Base-by-base conservation (phyloP, 2,888 invertebrate genomes). In the Phengaris arion region DNA sequence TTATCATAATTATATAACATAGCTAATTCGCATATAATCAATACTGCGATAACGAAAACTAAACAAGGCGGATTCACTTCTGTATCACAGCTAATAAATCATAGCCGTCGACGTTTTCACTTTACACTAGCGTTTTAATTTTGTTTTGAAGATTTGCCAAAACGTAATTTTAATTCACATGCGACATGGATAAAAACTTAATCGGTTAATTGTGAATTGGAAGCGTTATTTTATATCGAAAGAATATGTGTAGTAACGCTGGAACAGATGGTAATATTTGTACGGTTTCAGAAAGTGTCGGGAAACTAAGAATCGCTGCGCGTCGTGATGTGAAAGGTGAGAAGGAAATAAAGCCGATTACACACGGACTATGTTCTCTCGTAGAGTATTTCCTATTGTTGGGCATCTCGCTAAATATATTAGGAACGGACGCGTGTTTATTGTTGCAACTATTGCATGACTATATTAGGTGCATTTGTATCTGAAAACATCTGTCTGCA, bases 321-420 rank as follows among this genome's bases (percentile, higher is more conserved):
- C 79, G 79, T 77, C 83, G 84, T 83, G 83, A 83, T 81, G 80
- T 76, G 78, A 77, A 77, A 81, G 79, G 82, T 78, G 82, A 81
- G 82, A 84, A 82, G 83, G 78, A 82, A 85, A 84, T 79, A 90
- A 92, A 92, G 89, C 91, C 87, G 92, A 89, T 92, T 92, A 91
- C 86, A 88, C 81, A 85, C 83, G 81, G 82, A 85, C 85, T 83
- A 84, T 84, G 83, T 85, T 85, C 80, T 85, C 83, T 81, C 79
- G 81, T 79, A 78, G 82, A 82, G 85, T 88, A 86, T 84, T 82
- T 82, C 81, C 82, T 79, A 85, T 87, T 89, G 87, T 87, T 78
- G 77, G 78, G 78, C 59, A 79, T 79, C 81, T 78, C 81, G 77
- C 79, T 81, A 80, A 82, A 81, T 81, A 84, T 83, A 85, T 86